These are phyloP conservation scores for Trematomus loennbergii DNA, from an alignment of 2,113 vertebrate species.

Conservation along the genomic window DNA sequence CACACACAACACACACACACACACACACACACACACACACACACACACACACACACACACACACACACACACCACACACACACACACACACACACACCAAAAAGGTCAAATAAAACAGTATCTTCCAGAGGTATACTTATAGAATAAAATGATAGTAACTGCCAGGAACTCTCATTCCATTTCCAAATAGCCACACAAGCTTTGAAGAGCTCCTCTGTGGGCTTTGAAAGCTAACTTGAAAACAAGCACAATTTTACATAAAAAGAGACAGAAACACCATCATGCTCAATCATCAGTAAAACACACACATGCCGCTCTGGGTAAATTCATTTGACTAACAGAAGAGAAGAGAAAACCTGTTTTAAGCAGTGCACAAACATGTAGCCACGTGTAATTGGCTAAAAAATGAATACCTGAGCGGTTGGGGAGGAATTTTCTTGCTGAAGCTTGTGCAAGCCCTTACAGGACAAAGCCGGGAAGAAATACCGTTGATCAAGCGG, in stretches of 20 bases:
- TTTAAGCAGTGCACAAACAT: neutral
- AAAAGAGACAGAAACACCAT: neutral
- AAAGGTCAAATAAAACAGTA: conserved; percentile 4
- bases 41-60: too few species aligned
- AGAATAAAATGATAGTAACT: neutral
- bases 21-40: too few species aligned
- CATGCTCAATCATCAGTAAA: conserved; percentile 31
- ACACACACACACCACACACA: neutral
- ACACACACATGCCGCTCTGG: conserved; percentile 8
- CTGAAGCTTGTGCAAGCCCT: conserved; percentile 1
- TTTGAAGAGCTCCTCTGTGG: conserved; percentile 40
- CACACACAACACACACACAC: too few species aligned
- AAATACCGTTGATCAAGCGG: conserved; percentile 3
- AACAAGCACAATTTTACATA: conserved; percentile 20
- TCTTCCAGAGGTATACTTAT: neutral
- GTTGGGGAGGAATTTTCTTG: neutral
- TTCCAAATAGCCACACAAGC: conserved; percentile 33
- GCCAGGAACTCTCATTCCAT: neutral
- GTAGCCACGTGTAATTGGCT: neutral
- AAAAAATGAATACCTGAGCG: conserved; percentile 6
- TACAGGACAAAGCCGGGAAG: conserved; percentile 18
- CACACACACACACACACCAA: neutral
- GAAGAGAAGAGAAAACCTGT: conserved; percentile 11
- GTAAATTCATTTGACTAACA: conserved; percentile 23
- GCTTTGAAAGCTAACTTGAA: conserved; percentile 14